A percentile compares a stretch with the other conserved stretches of the same genome.
Evolutionary conservation across 2,888 invertebrate species (phyloP).

Genomic region (Conistra vaccinii): DNA sequence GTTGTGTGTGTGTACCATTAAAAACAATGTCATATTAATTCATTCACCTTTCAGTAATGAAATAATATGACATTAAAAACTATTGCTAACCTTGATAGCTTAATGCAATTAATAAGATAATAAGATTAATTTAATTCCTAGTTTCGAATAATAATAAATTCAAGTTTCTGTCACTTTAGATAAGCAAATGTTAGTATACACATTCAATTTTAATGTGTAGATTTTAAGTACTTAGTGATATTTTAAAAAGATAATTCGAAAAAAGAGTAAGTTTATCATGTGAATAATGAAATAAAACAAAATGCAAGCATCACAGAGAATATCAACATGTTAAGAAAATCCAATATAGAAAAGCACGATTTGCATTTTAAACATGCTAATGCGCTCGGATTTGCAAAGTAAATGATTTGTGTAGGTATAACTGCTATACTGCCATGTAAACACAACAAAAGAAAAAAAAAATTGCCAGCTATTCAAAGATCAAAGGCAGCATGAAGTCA

Average conservation of each 20-base stretch:
- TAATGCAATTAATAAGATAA: not conserved
- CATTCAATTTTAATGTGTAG: not conserved
- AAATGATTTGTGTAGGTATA: not conserved
- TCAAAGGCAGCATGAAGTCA: slow-evolving; percentile 47
- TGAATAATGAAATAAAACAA: not conserved
- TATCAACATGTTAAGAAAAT: not conserved
- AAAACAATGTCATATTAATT: not conserved
- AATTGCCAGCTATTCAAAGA: slow-evolving; percentile 14
- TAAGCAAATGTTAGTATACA: not conserved
- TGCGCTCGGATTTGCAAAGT: not conserved
- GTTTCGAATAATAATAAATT: not conserved
- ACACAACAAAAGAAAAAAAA: slow-evolving; percentile 20
- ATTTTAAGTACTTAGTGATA: not conserved
- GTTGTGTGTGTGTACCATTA: not conserved
- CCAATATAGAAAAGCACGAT: not conserved
- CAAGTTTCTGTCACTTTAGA: not conserved
- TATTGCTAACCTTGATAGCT: not conserved
- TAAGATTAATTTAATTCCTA: not conserved
- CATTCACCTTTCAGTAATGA: slow-evolving; percentile 1
- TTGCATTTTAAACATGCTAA: not conserved
- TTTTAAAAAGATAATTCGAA: not conserved
- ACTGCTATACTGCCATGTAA: not conserved
- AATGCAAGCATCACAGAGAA: not conserved
- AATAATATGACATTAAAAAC: not conserved
- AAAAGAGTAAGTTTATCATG: not conserved